These are phyloP conservation scores for Heliangelus exortis DNA, from an alignment of 2,797 vertebrate genomes.

Conservation along the genomic window DNA sequence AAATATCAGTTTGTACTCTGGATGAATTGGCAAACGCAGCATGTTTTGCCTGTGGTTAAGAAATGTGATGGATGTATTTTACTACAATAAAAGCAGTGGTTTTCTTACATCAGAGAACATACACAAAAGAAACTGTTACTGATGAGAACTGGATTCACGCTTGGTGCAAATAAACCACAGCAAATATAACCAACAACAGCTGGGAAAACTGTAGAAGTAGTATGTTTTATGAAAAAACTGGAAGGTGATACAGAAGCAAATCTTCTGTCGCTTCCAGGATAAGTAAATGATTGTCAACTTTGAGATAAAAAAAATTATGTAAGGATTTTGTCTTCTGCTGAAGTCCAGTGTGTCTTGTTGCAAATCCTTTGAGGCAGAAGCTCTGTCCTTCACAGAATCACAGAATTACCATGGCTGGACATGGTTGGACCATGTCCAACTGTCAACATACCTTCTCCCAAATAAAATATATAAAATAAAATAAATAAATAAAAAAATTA, in stretches of 20 bases:
- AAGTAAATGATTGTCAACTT: background rate
- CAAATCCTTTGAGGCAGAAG: background rate
- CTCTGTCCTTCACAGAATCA: background rate
- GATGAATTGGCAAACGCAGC: background rate
- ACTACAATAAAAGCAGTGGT: background rate
- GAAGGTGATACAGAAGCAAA: background rate
- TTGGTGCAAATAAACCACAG: background rate
- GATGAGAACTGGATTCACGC: background rate
- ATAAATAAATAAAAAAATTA: too few relatives aligned
- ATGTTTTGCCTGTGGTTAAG: background rate
- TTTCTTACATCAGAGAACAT: background rate
- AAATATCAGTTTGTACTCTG: background rate
- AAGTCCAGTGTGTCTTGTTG: background rate
- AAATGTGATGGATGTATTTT: background rate
- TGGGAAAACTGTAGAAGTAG: background rate
- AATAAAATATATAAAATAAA: too few relatives aligned
- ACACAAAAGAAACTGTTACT: background rate
- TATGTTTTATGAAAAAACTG: background rate
- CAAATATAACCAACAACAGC: background rate
- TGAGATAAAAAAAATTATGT: background rate
- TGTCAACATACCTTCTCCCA: too few relatives aligned
- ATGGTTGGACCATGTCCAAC: too few relatives aligned
- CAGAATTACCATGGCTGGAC: too few relatives aligned
- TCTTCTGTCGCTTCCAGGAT: background rate
- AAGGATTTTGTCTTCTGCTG: background rate